A percentile compares a stretch with the other conserved stretches of the same genome.
Conservation (phyloP, 2,888 invertebrate genomes). For the Anarsia innoxiella region DNA sequence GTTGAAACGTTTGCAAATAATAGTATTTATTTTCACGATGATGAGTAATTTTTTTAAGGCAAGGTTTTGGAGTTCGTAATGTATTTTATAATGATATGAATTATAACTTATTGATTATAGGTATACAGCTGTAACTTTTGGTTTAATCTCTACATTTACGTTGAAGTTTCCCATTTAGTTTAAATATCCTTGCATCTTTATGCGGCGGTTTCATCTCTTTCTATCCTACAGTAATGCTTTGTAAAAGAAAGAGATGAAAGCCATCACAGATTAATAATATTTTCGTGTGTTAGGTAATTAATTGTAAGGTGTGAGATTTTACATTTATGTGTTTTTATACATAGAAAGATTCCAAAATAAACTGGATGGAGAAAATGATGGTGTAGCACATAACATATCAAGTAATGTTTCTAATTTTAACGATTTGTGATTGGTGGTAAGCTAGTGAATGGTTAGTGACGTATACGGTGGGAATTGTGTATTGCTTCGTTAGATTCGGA, state of each 20-base stretch:
- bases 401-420: slow-evolving; percentile 61
- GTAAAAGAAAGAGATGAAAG: slow-evolving; percentile 14
- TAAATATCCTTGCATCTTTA: slow-evolving; percentile 13
- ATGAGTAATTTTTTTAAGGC: slow-evolving; percentile 50
- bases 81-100: slow-evolving; percentile 61
- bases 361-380: slow-evolving; percentile 42
- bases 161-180: slow-evolving; percentile 27
- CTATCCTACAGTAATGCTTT: slow-evolving; percentile 8
- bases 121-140: slow-evolving; percentile 20
- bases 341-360: slow-evolving; percentile 72
- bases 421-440: slow-evolving; percentile 18
- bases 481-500: slow-evolving; percentile 20
- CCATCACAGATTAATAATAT: slow-evolving; percentile 26
- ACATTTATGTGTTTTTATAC: slow-evolving; percentile 56
- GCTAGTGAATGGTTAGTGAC: slow-evolving; percentile 30
- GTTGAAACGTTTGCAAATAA: slow-evolving; percentile 69
- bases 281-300: slow-evolving; percentile 55
- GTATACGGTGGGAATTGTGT: slow-evolving; percentile 39
- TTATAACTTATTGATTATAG: slow-evolving; percentile 31
- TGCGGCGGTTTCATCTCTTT: slow-evolving; percentile 21
- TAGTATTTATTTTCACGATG: slow-evolving; percentile 67
- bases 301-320: slow-evolving; percentile 64
- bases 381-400: slow-evolving; percentile 71
- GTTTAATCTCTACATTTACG: slow-evolving; percentile 48
- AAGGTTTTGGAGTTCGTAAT: slow-evolving; percentile 48